Conservation (phyloP, 1,140 invertebrate species). For the Ceratitis capitata region DNA sequence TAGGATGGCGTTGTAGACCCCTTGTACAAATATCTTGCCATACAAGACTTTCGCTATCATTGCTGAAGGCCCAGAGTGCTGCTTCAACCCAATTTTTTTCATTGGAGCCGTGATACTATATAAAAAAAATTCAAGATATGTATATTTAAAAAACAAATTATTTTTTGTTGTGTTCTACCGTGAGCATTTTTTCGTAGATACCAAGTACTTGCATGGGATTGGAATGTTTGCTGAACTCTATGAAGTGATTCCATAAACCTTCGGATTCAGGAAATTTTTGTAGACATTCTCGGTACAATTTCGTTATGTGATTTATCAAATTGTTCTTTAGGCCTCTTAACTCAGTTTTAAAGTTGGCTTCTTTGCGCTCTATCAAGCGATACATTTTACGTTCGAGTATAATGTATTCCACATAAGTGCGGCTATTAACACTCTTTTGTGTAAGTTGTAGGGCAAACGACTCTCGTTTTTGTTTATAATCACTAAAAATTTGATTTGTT, state of each 20-base stretch:
- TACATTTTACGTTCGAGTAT: constrained; percentile 58
- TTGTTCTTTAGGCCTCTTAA: constrained; percentile 52
- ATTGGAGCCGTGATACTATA: constrained; percentile 57
- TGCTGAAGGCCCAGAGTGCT: constrained; percentile 57
- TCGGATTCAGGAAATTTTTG: constrained; percentile 52
- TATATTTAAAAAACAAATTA: not conserved
- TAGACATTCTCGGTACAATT: constrained; percentile 56
- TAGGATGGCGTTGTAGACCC: constrained; percentile 55
- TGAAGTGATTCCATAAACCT: constrained; percentile 54
- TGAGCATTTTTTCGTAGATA: constrained; percentile 61
- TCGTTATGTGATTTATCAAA: constrained; percentile 52
- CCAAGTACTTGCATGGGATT: constrained; percentile 54
- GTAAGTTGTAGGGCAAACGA: constrained; percentile 50
- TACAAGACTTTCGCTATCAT: constrained; percentile 49
- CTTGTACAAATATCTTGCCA: constrained; percentile 56
- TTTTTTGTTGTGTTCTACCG: constrained; percentile 45
- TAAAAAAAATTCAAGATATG: not conserved
- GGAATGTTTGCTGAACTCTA: constrained; percentile 57
- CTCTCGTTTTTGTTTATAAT: constrained; percentile 53
- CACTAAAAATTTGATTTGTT: constrained; percentile 44
- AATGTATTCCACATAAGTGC: constrained; percentile 58
- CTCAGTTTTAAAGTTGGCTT: constrained; percentile 46
- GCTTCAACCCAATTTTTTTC: constrained; percentile 54
- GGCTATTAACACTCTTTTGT: constrained; percentile 49
- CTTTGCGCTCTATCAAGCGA: constrained; percentile 53